Evolutionary conservation across 2,113 vertebrate species (phyloP).

Genomic region (Caloenas nicobarica): DNA sequence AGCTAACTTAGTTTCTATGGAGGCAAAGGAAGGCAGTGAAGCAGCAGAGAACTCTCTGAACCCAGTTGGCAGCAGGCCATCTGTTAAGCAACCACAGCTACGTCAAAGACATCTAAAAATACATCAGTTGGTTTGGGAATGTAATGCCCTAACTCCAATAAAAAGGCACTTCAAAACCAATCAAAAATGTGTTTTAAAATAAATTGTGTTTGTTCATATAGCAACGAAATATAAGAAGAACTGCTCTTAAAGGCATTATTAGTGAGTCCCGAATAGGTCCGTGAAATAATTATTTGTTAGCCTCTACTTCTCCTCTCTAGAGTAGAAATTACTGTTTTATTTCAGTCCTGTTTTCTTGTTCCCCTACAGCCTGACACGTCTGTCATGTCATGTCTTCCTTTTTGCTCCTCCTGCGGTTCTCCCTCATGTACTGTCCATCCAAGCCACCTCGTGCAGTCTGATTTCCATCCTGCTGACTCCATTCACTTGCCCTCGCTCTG

Average conservation of each 20-base stretch:
- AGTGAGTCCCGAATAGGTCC: neutral
- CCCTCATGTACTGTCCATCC: neutral
- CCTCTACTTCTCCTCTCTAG: neutral
- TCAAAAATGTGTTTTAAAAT: conserved; percentile 21
- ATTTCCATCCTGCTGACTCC: neutral
- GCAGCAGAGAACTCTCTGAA: conserved; percentile 27
- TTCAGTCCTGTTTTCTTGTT: neutral
- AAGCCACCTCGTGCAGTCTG: neutral
- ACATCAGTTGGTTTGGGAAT: conserved; percentile 12
- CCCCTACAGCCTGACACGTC: neutral
- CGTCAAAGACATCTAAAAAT: conserved; percentile 57
- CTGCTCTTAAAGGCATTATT: neutral
- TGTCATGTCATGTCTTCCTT: neutral
- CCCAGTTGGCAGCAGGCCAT: conserved; percentile 40
- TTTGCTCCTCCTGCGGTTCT: neutral
- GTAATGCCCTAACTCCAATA: conserved; percentile 26
- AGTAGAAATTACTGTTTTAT: neutral
- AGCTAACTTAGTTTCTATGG: neutral
- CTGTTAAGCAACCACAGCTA: conserved; percentile 54
- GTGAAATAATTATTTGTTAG: neutral
- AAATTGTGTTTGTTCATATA: neutral
- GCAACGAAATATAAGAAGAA: neutral
- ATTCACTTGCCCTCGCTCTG: neutral
- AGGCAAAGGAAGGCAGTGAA: conserved; percentile 31
- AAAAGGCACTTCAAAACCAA: conserved; percentile 29